Evolutionary conservation across 1,140 invertebrate genomes (phyloP).

Genomic region (Capitella teleta): DNA sequence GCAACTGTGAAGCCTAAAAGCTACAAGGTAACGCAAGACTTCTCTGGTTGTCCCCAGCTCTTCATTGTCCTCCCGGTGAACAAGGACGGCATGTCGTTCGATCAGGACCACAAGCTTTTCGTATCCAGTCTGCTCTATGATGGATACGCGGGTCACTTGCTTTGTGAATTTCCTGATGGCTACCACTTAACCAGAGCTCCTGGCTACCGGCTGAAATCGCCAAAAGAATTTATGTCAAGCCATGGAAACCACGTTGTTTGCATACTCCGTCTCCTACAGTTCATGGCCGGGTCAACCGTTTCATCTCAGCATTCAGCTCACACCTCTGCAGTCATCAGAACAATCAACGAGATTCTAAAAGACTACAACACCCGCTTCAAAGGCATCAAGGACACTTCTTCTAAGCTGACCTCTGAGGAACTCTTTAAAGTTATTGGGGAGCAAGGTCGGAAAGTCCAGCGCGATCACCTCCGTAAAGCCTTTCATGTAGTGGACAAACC

Average conservation of each 20-base stretch:
- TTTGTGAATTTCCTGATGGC: constrained; percentile 13
- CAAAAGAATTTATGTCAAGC: constrained; percentile 10
- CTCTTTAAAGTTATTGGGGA: constrained; percentile 1
- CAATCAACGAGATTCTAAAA: constrained; percentile 2
- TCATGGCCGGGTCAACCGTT: neutral
- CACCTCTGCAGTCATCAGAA: neutral
- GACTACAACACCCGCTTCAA: constrained; percentile 5
- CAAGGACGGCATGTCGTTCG: constrained; percentile 9
- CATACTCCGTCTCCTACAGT: constrained; percentile 4
- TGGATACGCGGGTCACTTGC: constrained; percentile 10
- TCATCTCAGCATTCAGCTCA: neutral
- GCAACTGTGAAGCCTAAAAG: constrained; percentile 3
- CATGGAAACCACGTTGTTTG: constrained; percentile 5
- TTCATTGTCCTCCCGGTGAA: constrained; percentile 12
- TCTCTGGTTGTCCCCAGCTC: constrained; percentile 9
- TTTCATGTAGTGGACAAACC: constrained; percentile 8
- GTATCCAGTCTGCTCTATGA: constrained; percentile 10
- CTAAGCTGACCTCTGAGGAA: neutral
- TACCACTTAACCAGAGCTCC: constrained; percentile 11
- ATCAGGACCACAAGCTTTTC: constrained; percentile 2
- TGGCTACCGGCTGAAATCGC: constrained; percentile 9
- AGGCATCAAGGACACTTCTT: neutral
- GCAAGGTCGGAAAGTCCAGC: neutral
- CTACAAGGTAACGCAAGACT: neutral
- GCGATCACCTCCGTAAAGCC: constrained; percentile 3